Base-by-base conservation (phyloP, 2,113 vertebrate species). In the Paradisaea rubra region DNA sequence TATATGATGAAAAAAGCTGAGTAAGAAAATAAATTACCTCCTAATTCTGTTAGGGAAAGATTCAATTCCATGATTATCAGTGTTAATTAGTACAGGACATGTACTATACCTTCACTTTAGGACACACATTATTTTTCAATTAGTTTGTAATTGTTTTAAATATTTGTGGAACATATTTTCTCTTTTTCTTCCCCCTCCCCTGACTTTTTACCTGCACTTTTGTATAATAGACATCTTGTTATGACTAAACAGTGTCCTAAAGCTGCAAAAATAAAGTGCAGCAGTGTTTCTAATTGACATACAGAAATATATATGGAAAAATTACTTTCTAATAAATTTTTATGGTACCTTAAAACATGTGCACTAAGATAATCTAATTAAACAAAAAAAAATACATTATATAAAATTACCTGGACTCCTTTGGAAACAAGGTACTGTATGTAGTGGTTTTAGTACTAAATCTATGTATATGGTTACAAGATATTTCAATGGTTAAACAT, bases 131-230 rank as follows among this genome's bases (percentile, higher is more conserved):
- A 4, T 9, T 45, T 86, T 93, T 21, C 39, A 83, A 23, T 49
- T 76, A 73, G 7, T 17, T 70, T 93, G 42, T 57, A 64, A 39
- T 61, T 66, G 17, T 61, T 89, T 60, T 49, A 73, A 81, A n/a
- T 74, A 49, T 54, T 56, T 61, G 5, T 23, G 8, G 8, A 14
- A 49, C 24, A 4, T 6, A 11, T 77, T 69, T 80, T 72, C 6
- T 50, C 10, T 15, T 13, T 44, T 31, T 15, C 42, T 7, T 13
- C 2, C 7, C 5, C 5, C 2, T 8, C 14, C 4, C 6, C 7
- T 24, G 13, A 68, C 9, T 6, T 20, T 42, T 83, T 87, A 7
- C 10, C 47, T 52, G 20, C 5, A 23, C 42, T 91, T 80, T 72
- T 52, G 2, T 44, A 8, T 39, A 35, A 68, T 10, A 19, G 18